These are phyloP conservation scores for Conistra vaccinii DNA, from an alignment of 2,888 invertebrate species.

Conservation along the genomic window DNA sequence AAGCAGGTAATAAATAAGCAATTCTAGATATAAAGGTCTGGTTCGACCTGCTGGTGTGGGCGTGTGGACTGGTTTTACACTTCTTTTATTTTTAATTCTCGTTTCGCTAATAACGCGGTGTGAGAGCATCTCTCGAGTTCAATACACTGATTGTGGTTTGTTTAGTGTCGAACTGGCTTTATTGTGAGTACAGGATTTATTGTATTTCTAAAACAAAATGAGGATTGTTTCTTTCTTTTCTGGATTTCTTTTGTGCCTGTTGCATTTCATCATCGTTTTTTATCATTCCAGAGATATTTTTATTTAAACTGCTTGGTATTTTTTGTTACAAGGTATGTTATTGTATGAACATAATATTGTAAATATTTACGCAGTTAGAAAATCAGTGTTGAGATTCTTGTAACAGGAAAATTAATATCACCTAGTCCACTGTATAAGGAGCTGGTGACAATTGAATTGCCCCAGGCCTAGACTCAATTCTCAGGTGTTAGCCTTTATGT, in stretches of 20 bases:
- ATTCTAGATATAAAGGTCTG: conserved; percentile 74
- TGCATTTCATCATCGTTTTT: background rate
- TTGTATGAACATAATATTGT: background rate
- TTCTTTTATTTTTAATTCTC: conserved; percentile 73
- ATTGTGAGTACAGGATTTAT: conserved; percentile 26
- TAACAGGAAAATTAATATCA: conserved; percentile 28
- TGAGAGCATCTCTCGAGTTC: conserved; percentile 74
- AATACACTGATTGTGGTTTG: conserved; percentile 71
- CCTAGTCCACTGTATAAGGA: conserved; percentile 37
- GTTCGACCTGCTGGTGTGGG: conserved; percentile 74
- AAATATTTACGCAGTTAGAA: conserved; percentile 10
- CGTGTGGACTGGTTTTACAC: conserved; percentile 71
- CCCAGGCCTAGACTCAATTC: conserved; percentile 36
- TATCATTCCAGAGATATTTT: background rate
- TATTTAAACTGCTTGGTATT: background rate
- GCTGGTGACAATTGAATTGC: conserved; percentile 51
- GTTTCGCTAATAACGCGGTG: conserved; percentile 80
- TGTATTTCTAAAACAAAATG: conserved; percentile 44
- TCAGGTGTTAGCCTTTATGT: conserved; percentile 52
- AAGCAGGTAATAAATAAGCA: conserved; percentile 78
- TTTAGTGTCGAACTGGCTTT: conserved; percentile 49
- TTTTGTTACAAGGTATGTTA: background rate
- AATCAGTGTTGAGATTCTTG: conserved; percentile 5
- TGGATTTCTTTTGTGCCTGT: background rate
- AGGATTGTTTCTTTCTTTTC: background rate